Conservation (phyloP, 2,888 invertebrate genomes). For the Heliconius sara region DNA sequence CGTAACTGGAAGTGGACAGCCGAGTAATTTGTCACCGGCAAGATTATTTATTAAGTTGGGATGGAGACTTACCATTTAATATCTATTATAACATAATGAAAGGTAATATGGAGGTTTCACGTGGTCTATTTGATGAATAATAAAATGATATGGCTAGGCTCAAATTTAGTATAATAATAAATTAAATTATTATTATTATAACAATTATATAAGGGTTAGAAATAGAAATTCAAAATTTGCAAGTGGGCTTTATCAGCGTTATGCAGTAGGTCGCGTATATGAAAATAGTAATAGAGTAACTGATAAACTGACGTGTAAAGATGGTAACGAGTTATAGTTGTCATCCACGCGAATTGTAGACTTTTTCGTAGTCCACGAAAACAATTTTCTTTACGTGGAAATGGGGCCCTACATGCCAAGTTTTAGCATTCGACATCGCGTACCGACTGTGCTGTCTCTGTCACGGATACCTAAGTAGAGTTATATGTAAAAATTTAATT, state of each 20-base stretch:
- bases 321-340: no score
- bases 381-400: no score
- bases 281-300: no score
- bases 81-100: neutral
- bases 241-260: neutral
- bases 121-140: neutral
- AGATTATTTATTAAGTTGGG: slow-evolving; percentile 6
- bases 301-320: no score
- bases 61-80: neutral
- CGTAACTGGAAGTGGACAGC: slow-evolving; percentile 1
- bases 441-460: neutral
- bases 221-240: neutral
- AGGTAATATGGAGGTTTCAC: neutral
- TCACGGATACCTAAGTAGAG: neutral
- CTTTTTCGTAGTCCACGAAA: no score
- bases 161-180: neutral
- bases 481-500: neutral
- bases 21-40: neutral
- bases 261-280: no score
- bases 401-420: neutral
- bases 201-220: neutral
- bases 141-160: neutral
- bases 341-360: no score
- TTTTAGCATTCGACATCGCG: neutral
- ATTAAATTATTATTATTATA: neutral